Evolutionary conservation across 1,140 invertebrate species (phyloP).

Genomic region (Tetragnatha versicolor): DNA sequence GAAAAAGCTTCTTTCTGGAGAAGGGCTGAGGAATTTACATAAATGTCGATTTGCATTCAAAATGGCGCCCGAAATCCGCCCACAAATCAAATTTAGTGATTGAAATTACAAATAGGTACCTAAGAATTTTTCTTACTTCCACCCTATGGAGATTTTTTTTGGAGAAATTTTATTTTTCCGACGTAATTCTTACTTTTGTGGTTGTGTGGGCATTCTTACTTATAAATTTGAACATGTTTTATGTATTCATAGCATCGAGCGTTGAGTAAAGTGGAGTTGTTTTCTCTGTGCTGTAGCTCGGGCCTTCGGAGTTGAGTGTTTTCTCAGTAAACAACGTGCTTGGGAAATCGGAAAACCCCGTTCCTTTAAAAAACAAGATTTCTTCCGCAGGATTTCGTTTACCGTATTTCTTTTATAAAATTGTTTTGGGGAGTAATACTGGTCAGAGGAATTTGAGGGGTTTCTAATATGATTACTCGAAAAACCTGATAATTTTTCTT

Average conservation of each 20-base stretch:
- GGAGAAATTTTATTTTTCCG: not conserved
- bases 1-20: not conserved
- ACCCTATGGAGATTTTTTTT: not conserved
- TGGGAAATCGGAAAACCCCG: not conserved
- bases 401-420: too few species aligned
- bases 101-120: conserved; percentile 46
- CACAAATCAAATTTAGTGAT: conserved; percentile 51
- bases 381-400: too few species aligned
- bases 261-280: conserved; percentile 22
- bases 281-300: not conserved
- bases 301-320: conserved; percentile 9
- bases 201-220: not conserved
- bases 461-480: too few species aligned
- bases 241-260: conserved; percentile 31
- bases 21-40: conserved; percentile 29
- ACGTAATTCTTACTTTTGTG: not conserved
- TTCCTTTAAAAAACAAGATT: not conserved
- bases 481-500: too few species aligned
- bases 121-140: not conserved
- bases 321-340: conserved; percentile 23
- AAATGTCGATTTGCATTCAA: conserved; percentile 45
- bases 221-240: not conserved
- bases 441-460: too few species aligned
- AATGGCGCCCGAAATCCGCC: conserved; percentile 29
- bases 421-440: too few species aligned